A percentile compares a stretch with the other conserved stretches of the same genome.
Conservation (phyloP, 2,797 vertebrate genomes). For the Pogoniulus pusillus region DNA sequence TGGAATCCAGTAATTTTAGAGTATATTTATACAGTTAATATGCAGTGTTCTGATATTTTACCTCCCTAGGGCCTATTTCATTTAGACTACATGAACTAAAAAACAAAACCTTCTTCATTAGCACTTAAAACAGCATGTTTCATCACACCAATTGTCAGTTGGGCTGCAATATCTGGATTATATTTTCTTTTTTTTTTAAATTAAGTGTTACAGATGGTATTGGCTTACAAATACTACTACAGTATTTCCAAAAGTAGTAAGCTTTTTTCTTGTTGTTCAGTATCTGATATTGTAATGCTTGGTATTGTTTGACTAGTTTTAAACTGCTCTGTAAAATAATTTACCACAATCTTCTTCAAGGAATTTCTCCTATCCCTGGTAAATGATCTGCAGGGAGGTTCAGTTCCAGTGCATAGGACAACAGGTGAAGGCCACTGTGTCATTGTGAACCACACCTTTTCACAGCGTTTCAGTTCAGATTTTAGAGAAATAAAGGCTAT, state of each 20-base stretch:
- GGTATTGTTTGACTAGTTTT: background rate
- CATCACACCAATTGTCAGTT: background rate
- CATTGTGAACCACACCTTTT: background rate
- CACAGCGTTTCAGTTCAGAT: background rate
- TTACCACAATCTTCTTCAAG: background rate
- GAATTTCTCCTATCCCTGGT: background rate
- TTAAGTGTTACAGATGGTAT: background rate
- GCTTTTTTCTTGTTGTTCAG: background rate
- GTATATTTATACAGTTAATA: conserved; percentile 57
- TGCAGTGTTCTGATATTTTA: conserved; percentile 25
- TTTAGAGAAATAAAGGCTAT: background rate
- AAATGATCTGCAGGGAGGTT: background rate
- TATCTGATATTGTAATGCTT: background rate
- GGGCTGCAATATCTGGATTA: background rate
- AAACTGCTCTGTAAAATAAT: background rate
- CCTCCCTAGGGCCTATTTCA: background rate
- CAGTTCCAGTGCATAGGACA: background rate
- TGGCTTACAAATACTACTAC: background rate
- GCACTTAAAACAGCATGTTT: conserved; percentile 4
- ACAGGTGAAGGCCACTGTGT: background rate
- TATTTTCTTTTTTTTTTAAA: background rate
- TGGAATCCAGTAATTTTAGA: conserved; percentile 35
- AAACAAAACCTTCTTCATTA: conserved; percentile 19
- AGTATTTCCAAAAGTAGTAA: background rate
- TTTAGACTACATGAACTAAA: conserved; percentile 22